Evolutionary conservation across 1,140 invertebrate species (phyloP).

Genomic region (Drosophila nasuta): DNA sequence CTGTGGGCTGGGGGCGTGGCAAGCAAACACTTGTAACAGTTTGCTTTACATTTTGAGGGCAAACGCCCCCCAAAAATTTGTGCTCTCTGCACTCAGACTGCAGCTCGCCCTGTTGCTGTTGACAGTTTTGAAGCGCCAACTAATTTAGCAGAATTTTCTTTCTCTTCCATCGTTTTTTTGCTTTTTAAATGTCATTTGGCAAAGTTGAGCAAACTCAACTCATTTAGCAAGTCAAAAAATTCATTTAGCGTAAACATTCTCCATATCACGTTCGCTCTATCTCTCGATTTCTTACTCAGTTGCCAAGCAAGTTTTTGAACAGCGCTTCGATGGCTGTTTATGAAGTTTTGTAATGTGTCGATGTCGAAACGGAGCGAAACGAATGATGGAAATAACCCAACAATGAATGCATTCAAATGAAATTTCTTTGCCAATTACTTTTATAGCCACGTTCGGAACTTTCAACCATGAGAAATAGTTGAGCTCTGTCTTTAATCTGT

Average conservation of each 20-base stretch:
- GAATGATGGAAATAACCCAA: constrained; percentile 43
- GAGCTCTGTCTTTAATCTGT: constrained; percentile 38
- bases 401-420: constrained; percentile 52
- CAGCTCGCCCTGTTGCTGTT: constrained; percentile 62
- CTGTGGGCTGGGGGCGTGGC: constrained; percentile 16
- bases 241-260: constrained; percentile 70
- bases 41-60: constrained; percentile 61
- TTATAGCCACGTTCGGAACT: constrained; percentile 34
- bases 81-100: constrained; percentile 27
- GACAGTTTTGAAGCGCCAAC: constrained; percentile 67
- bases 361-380: constrained; percentile 1
- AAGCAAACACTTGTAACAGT: constrained; percentile 75
- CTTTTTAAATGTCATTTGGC: constrained; percentile 55
- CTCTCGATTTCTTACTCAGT: constrained; percentile 2
- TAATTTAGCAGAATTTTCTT: constrained; percentile 57
- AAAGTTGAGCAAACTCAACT: constrained; percentile 56
- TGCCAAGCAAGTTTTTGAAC: constrained; percentile 37
- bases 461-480: constrained; percentile 41
- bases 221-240: constrained; percentile 71
- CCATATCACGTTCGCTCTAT: constrained; percentile 33
- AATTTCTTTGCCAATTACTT: constrained; percentile 52
- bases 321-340: constrained; percentile 67
- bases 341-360: constrained; percentile 64
- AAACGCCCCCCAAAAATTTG: constrained; percentile 34
- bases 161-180: constrained; percentile 6